phyloP scores from a whole-genome alignment of 2,888 invertebrate genomes.

The Sinohyriopsis cumingii region DNA sequence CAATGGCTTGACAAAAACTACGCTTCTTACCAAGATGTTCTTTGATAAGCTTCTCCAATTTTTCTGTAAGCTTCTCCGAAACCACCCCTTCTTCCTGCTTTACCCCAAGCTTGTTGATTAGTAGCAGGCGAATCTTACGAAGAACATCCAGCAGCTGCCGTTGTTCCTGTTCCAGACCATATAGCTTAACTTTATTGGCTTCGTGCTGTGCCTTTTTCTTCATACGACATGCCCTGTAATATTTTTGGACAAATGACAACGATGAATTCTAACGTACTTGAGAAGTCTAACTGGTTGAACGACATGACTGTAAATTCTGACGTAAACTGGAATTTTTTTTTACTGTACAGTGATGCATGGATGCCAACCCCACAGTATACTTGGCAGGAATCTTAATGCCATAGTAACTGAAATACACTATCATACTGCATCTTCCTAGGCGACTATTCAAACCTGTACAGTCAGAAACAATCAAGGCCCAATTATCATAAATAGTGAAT shows the following conservation, averaged over 20 bases:
- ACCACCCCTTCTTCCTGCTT: constrained; percentile 3
- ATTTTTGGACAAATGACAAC: not conserved
- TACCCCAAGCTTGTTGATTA: constrained; percentile 20
- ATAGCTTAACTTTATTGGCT: constrained; percentile 96
- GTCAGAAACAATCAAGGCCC: too few species aligned
- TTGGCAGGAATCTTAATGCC: too few species aligned
- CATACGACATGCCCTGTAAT: constrained; percentile 87
- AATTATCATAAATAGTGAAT: too few species aligned
- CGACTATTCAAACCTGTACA: too few species aligned
- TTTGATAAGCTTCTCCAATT: constrained; percentile 48
- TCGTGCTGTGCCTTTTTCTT: constrained; percentile 99
- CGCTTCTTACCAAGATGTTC: constrained; percentile 53
- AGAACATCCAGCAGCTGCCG: constrained; percentile 78
- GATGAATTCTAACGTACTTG: not conserved
- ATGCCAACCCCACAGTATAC: too few species aligned
- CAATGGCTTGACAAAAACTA: not conserved
- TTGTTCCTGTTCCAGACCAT: constrained; percentile 94
- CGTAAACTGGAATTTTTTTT: too few species aligned
- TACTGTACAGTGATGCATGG: too few species aligned
- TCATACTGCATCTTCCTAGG: too few species aligned
- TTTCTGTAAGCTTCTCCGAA: constrained; percentile 32
- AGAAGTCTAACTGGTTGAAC: too few species aligned
- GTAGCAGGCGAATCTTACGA: constrained; percentile 39
- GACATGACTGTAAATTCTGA: too few species aligned
- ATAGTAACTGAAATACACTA: too few species aligned